Evolutionary conservation across 2,113 vertebrate genomes (phyloP).

Genomic region (Phrynocephalus versicolor): DNA sequence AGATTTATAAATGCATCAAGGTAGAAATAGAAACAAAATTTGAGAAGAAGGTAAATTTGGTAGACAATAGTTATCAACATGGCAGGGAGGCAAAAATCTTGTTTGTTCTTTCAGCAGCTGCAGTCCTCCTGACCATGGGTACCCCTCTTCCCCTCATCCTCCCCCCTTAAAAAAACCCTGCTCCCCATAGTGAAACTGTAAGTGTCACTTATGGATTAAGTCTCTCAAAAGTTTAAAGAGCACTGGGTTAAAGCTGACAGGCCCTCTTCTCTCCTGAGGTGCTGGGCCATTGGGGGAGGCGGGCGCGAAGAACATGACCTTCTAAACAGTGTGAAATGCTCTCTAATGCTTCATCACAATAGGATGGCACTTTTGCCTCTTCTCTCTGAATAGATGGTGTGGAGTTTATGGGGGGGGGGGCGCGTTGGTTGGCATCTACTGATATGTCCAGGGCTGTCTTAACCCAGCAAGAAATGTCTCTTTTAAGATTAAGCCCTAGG

Average conservation of each 20-base stretch:
- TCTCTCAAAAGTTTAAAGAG: slow-evolving; percentile 54
- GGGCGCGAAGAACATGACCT: slow-evolving; percentile 30
- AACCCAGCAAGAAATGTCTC: neutral
- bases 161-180: neutral
- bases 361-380: slow-evolving; percentile 37
- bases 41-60: neutral
- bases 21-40: neutral
- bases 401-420: no score
- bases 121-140: neutral
- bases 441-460: slow-evolving; percentile 15
- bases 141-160: neutral
- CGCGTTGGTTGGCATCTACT: slow-evolving; percentile 2
- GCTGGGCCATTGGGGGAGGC: slow-evolving; percentile 33
- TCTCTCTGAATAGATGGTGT: neutral
- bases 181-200: slow-evolving; percentile 25
- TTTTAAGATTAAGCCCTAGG: fast-evolving
- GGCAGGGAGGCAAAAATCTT: neutral
- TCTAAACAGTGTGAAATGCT: slow-evolving; percentile 49
- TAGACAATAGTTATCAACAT: neutral
- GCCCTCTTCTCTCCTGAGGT: slow-evolving; percentile 38
- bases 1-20: neutral
- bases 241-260: slow-evolving; percentile 21
- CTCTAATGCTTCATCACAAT: slow-evolving; percentile 37
- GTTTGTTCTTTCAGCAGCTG: neutral
- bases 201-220: slow-evolving; percentile 48